These are phyloP conservation scores for Phragmatobia fuliginosa DNA, from an alignment of 2,888 invertebrate genomes.

Conservation along the genomic window DNA sequence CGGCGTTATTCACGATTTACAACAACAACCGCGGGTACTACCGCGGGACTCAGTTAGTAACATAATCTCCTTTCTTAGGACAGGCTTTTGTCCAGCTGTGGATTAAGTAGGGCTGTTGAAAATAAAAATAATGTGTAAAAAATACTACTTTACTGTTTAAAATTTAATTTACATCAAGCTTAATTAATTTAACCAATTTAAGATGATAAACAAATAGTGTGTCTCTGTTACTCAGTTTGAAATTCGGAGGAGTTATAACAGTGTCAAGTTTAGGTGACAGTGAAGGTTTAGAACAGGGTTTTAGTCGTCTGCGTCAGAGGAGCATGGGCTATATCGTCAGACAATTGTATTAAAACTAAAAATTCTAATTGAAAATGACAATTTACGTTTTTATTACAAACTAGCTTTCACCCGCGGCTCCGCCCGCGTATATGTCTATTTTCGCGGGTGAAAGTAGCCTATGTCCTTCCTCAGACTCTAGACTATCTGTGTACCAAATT, in stretches of 20 bases:
- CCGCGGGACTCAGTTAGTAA: no score
- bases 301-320: conserved; percentile 45
- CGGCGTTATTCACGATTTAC: no score
- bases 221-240: conserved; percentile 37
- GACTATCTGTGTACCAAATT: no score
- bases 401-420: no score
- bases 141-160: background rate
- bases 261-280: conserved; percentile 60
- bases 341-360: background rate
- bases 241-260: conserved; percentile 56
- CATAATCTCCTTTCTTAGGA: background rate
- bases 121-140: background rate
- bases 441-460: no score
- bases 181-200: background rate
- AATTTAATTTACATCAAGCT: no score
- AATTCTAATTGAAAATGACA: no score
- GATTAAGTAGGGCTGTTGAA: background rate
- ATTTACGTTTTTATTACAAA: no score
- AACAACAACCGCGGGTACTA: no score
- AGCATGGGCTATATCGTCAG: conserved; percentile 20
- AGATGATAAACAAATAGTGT: conserved; percentile 3
- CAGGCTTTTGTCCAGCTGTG: background rate
- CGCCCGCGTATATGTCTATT: no score
- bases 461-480: no score
- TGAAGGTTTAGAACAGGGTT: conserved; percentile 58